Evolutionary conservation across 2,888 invertebrate genomes (phyloP).

Genomic region (Penaeus monodon): DNA sequence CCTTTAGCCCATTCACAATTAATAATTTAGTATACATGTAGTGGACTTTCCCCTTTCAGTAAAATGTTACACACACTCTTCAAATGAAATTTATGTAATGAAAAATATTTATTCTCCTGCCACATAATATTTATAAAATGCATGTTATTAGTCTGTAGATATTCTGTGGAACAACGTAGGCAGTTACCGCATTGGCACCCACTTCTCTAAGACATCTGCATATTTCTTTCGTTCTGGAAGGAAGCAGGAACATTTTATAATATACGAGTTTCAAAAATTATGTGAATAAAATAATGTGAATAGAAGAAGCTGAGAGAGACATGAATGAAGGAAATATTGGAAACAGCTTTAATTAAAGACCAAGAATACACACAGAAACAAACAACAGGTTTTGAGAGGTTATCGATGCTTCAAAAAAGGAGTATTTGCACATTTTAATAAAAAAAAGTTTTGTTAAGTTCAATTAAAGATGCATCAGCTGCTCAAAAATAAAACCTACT

Average conservation of each 20-base stretch:
- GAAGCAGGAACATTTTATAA: background rate
- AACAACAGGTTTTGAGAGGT: too few species aligned
- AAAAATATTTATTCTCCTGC: background rate
- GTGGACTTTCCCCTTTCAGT: too few species aligned
- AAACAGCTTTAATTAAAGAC: too few species aligned
- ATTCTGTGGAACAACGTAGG: background rate
- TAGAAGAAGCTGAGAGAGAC: background rate
- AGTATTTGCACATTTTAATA: too few species aligned
- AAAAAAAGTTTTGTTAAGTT: background rate
- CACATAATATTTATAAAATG: background rate
- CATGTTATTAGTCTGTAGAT: background rate
- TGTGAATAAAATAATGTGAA: too few species aligned
- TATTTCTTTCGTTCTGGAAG: constrained; percentile 53
- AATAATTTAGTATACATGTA: background rate
- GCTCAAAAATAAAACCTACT: background rate
- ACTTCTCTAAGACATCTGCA: constrained; percentile 28
- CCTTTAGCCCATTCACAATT: background rate
- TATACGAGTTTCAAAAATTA: background rate
- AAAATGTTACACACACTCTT: too few species aligned
- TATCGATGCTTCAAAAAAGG: too few species aligned
- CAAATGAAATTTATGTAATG: too few species aligned
- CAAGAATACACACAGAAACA: too few species aligned
- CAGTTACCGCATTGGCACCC: constrained; percentile 38
- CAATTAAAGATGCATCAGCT: background rate
- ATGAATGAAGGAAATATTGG: too few species aligned